Conservation (phyloP, 2,888 invertebrate genomes). For the Chloromyia formosa region DNA sequence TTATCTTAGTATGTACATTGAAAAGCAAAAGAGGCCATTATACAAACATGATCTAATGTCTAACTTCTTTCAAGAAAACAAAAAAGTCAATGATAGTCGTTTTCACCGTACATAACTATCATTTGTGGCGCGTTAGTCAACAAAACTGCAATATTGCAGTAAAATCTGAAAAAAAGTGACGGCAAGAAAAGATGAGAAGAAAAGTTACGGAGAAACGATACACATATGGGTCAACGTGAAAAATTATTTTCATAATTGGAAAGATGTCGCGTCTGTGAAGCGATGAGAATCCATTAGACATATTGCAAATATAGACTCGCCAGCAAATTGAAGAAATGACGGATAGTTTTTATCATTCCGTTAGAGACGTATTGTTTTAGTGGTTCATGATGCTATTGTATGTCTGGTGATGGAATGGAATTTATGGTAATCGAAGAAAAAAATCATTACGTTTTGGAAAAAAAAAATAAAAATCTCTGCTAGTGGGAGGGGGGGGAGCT, state of each 20-base stretch:
- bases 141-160: conserved; percentile 3
- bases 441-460: too few relatives aligned
- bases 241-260: conserved; percentile 2
- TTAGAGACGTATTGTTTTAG: too few relatives aligned
- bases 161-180: neutral
- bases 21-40: conserved; percentile 11
- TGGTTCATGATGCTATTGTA: too few relatives aligned
- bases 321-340: neutral
- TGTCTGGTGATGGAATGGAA: too few relatives aligned
- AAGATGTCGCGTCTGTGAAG: neutral
- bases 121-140: neutral
- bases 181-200: conserved; percentile 1
- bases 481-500: too few relatives aligned
- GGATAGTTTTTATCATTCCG: neutral
- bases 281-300: neutral
- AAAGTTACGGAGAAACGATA: neutral
- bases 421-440: too few relatives aligned
- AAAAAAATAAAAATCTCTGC: too few relatives aligned
- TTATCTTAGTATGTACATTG: neutral
- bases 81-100: conserved; percentile 10
- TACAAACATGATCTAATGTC: conserved; percentile 21
- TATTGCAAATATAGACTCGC: neutral
- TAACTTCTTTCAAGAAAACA: conserved; percentile 1
- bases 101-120: neutral
- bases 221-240: neutral